A percentile compares a stretch with the other conserved stretches of the same genome.
Evolutionary conservation across 2,888 invertebrate genomes (phyloP).

Genomic region (Myopa tessellatipennis): DNA sequence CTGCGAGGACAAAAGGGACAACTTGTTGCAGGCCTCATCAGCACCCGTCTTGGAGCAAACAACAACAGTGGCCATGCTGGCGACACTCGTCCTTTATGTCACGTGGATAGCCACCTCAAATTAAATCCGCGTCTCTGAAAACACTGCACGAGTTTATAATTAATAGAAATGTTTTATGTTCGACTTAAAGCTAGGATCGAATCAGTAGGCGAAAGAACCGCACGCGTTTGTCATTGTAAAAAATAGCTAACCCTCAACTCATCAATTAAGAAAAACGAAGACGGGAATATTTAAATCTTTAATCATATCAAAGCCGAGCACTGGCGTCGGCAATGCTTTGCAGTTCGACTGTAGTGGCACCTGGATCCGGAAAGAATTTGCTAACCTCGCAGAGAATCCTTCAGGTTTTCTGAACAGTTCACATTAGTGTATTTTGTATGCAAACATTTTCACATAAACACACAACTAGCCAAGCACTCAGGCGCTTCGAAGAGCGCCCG

Average conservation of each 20-base stretch:
- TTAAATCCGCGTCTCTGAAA: not conserved
- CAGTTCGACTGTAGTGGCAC: not conserved
- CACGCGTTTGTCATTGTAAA: not conserved
- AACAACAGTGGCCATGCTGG: slow-evolving; percentile 23
- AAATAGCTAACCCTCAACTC: not conserved
- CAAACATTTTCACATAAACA: not conserved
- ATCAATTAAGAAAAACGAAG: not conserved
- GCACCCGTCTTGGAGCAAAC: slow-evolving; percentile 7
- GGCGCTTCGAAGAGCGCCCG: too few species aligned
- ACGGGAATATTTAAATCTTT: not conserved
- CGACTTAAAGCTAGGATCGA: not conserved
- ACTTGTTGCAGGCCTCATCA: slow-evolving; percentile 19
- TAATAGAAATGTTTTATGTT: not conserved
- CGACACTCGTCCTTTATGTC: not conserved
- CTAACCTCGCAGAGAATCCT: too few species aligned
- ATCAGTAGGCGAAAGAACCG: not conserved
- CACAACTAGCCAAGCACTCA: too few species aligned
- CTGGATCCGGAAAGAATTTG: not conserved
- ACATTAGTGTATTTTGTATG: not conserved
- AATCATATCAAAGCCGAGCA: not conserved
- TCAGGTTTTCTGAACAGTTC: too few species aligned
- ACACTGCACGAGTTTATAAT: slow-evolving; percentile 7
- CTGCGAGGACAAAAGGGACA: slow-evolving; percentile 50
- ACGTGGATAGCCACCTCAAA: not conserved
- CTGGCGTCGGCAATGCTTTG: not conserved